A percentile compares a stretch with the other conserved stretches of the same genome.
phyloP scores from a whole-genome alignment of 2,113 vertebrate genomes.

The Planiliza haematocheilus region DNA sequence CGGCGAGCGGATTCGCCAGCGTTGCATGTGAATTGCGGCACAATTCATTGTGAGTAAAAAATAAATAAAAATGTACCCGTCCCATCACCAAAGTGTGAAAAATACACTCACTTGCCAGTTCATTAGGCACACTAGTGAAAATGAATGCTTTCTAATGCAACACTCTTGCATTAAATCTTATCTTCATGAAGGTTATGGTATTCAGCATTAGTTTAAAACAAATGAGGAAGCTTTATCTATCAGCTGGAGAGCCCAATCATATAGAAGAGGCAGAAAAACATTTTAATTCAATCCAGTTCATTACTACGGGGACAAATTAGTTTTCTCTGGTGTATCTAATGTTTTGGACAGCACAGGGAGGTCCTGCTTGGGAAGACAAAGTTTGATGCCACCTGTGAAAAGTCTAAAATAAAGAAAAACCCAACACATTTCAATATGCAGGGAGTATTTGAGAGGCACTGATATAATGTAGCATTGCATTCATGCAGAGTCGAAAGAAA shows the following conservation, averaged over 20 bases:
- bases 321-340: too few species aligned
- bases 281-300: too few species aligned
- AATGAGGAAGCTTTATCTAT: too few species aligned
- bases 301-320: too few species aligned
- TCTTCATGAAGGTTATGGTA: too few species aligned
- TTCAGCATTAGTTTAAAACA: too few species aligned
- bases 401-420: not conserved
- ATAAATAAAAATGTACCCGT: not conserved
- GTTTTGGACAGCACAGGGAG: too few species aligned
- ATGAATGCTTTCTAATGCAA: too few species aligned
- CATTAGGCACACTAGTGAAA: too few species aligned
- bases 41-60: not conserved
- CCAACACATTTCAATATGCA: not conserved
- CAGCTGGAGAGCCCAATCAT: too few species aligned
- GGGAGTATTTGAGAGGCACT: not conserved
- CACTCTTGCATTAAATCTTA: too few species aligned
- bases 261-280: too few species aligned
- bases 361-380: not conserved
- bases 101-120: not conserved
- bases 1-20: not conserved
- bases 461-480: not conserved
- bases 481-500: not conserved
- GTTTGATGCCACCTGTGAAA: slow-evolving; percentile 7
- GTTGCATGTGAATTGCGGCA: slow-evolving; percentile 2
- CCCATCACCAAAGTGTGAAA: slow-evolving; percentile 9